A percentile compares a stretch with the other conserved stretches of the same genome.
These are phyloP conservation scores for Myotis lucifugus DNA, from an alignment of 2,113 vertebrate genomes.

Conservation along the genomic window DNA sequence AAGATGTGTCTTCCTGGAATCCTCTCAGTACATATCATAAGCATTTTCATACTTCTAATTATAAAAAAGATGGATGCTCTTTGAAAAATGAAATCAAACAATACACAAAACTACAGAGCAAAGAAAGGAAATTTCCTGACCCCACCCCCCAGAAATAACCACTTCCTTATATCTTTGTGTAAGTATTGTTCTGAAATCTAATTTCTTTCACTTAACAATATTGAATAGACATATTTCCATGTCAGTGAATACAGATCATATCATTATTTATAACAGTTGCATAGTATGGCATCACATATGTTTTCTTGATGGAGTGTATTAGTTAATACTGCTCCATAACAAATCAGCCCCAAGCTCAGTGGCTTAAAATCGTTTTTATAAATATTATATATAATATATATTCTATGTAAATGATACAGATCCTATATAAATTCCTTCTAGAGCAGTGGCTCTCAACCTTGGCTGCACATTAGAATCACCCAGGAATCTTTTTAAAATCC, in stretches of 20 bases:
- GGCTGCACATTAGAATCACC: no score
- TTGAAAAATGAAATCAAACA: conserved; percentile 41
- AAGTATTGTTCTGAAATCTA: neutral
- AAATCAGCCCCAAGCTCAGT: neutral
- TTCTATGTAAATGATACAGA: neutral
- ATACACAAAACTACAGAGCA: neutral
- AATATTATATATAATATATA: neutral
- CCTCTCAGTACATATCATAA: neutral
- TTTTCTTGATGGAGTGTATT: neutral
- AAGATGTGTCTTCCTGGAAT: neutral
- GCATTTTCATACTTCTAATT: neutral
- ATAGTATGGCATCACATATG: neutral
- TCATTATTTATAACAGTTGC: neutral
- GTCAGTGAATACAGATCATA: neutral
- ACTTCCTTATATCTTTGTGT: neutral
- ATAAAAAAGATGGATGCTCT: neutral
- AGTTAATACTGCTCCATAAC: neutral
- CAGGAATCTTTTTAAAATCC: no score
- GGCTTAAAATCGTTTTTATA: neutral
- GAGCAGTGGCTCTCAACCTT: no score
- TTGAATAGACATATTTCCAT: neutral
- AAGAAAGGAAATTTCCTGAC: neutral
- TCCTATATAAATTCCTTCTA: neutral
- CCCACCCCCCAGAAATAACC: neutral
- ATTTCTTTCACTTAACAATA: neutral